Evolutionary conservation across 2,797 vertebrate genomes (phyloP).

Genomic region (Aphelocoma californica): DNA sequence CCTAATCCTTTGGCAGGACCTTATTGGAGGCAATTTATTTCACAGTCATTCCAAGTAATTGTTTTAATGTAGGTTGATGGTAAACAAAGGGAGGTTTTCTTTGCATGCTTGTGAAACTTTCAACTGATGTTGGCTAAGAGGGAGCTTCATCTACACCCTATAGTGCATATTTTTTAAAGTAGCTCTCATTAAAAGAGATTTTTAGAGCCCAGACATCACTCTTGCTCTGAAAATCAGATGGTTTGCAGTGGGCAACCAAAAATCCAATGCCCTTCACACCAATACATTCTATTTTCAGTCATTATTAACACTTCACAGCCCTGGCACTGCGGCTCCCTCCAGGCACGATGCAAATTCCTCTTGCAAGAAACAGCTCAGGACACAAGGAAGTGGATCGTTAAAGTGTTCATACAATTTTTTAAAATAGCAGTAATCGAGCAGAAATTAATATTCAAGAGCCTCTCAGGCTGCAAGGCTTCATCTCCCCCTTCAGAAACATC

Average conservation of each 20-base stretch:
- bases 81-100: not conserved
- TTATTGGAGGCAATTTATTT: not conserved
- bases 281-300: not conserved
- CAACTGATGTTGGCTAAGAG: not conserved
- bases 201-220: not conserved
- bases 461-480: not conserved
- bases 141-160: not conserved
- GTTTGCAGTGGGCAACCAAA: not conserved
- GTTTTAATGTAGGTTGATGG: not conserved
- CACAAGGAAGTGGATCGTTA: not conserved
- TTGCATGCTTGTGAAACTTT: not conserved
- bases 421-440: not conserved
- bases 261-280: not conserved
- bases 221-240: not conserved
- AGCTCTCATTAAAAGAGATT: not conserved
- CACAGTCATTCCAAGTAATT: not conserved
- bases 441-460: not conserved
- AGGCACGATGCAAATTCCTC: not conserved
- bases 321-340: not conserved
- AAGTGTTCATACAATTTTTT: fast-evolving
- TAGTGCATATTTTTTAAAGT: not conserved
- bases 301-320: not conserved
- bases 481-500: not conserved
- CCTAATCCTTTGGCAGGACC: not conserved
- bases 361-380: not conserved